Evolutionary conservation across 64 coral and sea anemone genomes (phyloP), one percentile per base, ranked within the genome.

Genomic region (Stylophora pistillata): DNA sequence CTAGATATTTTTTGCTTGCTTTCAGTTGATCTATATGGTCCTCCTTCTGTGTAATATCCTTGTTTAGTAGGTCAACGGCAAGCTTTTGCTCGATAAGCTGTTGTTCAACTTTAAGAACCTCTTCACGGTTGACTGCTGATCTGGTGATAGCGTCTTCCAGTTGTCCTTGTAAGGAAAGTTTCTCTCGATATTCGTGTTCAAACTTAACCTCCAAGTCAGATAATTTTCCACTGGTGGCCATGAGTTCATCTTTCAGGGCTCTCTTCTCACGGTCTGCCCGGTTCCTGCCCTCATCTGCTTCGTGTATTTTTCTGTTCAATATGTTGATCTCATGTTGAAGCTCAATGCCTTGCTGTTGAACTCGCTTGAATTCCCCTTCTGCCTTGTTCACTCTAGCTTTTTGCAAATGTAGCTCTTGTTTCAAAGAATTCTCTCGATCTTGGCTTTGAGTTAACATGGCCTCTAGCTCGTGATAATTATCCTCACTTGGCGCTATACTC

Each of bases 151-250:
- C 29, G 37, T 96, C 90, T 76, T 96, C 86, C 16, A 95, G 89
- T 37, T 96, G 94, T 73, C 74, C 75, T 63, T 92, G 63, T 31
- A 96, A 15, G 11, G 90, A 89, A 18, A 96, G 74, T 85, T 92
- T 96, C 87, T 96, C 94, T 30, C 88, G 83, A 2, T 85, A 92
- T 59, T 96, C 94, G 28, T 96, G 85, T 32, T 96, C 94, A 79
- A 89, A 96, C 58, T 81, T 92, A 13, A 96, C 90, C 77, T 96
- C 94, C 30, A 96, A 75, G n/a, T 96, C 94, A 12, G 90, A 92
- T 47, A 87, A 79, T 89, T 90, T 92, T 9, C 72, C 86, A 63
- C 33, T 89, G 2, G 69, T 29, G 25, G 80, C 77, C 78, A 79
- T 88, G 56, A 96, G 65, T 23, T 85, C 89, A 16, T 96, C 72